Base-by-base conservation (phyloP, 2,888 invertebrate genomes). In the Anorthoa munda region DNA sequence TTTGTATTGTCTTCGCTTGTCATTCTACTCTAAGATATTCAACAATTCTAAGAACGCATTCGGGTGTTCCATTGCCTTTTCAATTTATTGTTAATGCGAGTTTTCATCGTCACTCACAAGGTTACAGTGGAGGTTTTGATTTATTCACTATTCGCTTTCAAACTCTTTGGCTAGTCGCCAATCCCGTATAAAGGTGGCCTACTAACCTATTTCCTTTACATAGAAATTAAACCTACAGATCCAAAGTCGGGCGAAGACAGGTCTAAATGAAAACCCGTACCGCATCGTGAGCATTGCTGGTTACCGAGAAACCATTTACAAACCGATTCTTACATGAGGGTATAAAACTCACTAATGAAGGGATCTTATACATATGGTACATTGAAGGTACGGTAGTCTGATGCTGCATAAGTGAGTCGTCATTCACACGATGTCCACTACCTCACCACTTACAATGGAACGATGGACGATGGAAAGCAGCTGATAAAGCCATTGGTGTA, bases 101-200 rank as follows among this genome's bases (percentile, higher is more conserved):
- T 60, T 56, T 72, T 31, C 15, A 45, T 46, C 31, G 65, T 72
- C 60, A 23, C 64, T 56, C 64, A 68, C 48, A 50, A 74, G 26
- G 56, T 68, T 75, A 56, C 13, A 60, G 55, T 7, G 2, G 13
- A 60, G 50, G 60, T 50, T 79, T 68, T 81, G 76, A 79, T 81
- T 81, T 79, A 81, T 66, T 75, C 68, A 68, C 65, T 63, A 23
- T 64, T 55, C 66, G 64, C 74, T 68, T 80, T 79, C 31, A 81
- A 81, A 81, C 56, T 48, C 65, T 65, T 65, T 79, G 81, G 78
- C 76, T 53, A 23, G 61, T 66, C 61, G 78, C 78, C 81, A 79
- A 56, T 69, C 21, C 17, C 56, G 39, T 56, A 66, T 48, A 58
- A 68, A 75, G 61, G 60, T 69, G 68, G 48, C 76, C 76, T 66